A percentile compares a stretch with the other conserved stretches of the same genome.
These are phyloP conservation scores for Athrips mouffetella DNA, from an alignment of 2,888 invertebrate genomes.

Conservation along the genomic window DNA sequence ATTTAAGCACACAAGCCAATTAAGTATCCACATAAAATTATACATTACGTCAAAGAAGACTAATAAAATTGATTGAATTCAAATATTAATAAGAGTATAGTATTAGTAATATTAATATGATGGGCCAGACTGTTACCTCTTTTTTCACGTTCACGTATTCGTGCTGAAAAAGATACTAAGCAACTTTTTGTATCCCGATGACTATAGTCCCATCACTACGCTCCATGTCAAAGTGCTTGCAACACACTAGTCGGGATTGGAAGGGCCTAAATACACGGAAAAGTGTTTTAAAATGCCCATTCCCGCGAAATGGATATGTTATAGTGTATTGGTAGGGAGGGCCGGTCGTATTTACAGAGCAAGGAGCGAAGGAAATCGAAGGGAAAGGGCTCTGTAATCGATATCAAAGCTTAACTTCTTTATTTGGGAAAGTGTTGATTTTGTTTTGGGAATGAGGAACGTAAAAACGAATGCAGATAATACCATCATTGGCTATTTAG, in stretches of 20 bases:
- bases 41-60: too few relatives aligned
- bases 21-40: too few relatives aligned
- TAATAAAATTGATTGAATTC: too few relatives aligned
- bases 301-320: slow-evolving; percentile 44
- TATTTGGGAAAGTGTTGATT: neutral
- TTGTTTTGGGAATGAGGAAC: neutral
- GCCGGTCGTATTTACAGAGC: slow-evolving; percentile 15
- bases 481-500: too few relatives aligned
- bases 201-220: neutral
- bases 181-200: neutral
- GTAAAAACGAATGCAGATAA: too few relatives aligned
- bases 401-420: slow-evolving; percentile 1
- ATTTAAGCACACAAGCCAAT: too few relatives aligned
- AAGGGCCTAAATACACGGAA: slow-evolving; percentile 54
- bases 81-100: too few relatives aligned
- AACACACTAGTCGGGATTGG: slow-evolving; percentile 31
- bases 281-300: slow-evolving; percentile 59
- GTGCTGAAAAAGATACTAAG: too few relatives aligned
- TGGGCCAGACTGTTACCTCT: too few relatives aligned
- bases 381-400: neutral
- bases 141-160: too few relatives aligned
- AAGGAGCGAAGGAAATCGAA: slow-evolving; percentile 6
- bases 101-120: too few relatives aligned
- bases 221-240: neutral
- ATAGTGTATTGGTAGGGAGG: slow-evolving; percentile 38